Evolutionary conservation across 2,797 vertebrate species (phyloP), one percentile per base, ranked within the genome.

Genomic region (Todus mexicanus): DNA sequence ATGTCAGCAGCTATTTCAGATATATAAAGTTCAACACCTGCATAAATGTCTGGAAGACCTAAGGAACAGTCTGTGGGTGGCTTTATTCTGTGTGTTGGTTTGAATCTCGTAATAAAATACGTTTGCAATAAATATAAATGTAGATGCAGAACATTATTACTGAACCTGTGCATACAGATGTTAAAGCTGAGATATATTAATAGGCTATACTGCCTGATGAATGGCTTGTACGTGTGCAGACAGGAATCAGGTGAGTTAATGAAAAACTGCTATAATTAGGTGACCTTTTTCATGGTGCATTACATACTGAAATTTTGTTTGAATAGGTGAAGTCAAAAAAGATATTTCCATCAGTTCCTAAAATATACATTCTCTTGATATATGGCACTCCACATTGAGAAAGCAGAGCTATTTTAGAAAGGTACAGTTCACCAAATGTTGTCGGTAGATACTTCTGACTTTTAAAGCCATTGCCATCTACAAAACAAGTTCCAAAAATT

Each of bases 391-490:
- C 12, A 16, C 9, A 6, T 65, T 57, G 33, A 93, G 97, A 92
- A 95, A 89, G 40, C 48, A 97, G 84, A 94, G 77, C 40, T 84
- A 65, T 87, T 94, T 96, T 78, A 90, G 84, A 96, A 90, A 80
- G 74, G 75, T 31, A 73, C 72, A 76, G 75, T 81, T 94, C 64
- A 84, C 84, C 31, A 72, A 72, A 38, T 38, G 10, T 15, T 81
- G 13, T 37, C n/a, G 25, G 29, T 31, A 16, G 2, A 2, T 72
- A 54, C 12, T 80, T 68, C n/a, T 83, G 43, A 75, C 13, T 72
- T 65, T 35, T 40, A 86, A 74, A 48, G 20, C 25, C 23, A 45
- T 37, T 48, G 12, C 4, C 33, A 76, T 15, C 22, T 59, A 42
- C 5, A 23, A 33, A 63, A 71, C 47, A 56, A 31, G 9, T 25